A percentile compares a stretch with the other conserved stretches of the same genome.
These are phyloP conservation scores for Myotis pilosus DNA, from an alignment of 2,797 vertebrate species.

Conservation along the genomic window DNA sequence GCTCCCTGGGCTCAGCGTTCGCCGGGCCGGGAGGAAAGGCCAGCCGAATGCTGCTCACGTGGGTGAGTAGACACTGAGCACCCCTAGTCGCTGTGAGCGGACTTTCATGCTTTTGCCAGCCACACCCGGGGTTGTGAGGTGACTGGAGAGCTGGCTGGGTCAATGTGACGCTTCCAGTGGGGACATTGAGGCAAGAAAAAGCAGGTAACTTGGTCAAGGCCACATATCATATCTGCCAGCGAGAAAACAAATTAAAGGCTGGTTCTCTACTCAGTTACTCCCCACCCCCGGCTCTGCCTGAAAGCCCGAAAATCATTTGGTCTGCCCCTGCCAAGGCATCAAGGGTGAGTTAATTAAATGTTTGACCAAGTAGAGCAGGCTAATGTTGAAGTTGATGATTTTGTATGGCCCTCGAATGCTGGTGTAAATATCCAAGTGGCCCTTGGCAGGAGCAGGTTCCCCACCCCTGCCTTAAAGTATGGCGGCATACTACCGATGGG, in stretches of 20 bases:
- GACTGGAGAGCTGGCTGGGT: background rate
- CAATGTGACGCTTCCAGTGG: background rate
- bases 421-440: too few relatives aligned
- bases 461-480: background rate
- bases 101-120: background rate
- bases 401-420: too few relatives aligned
- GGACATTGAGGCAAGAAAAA: background rate
- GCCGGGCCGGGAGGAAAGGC: fast-evolving
- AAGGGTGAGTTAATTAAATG: too few relatives aligned
- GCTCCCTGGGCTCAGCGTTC: background rate
- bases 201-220: background rate
- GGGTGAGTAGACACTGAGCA: background rate
- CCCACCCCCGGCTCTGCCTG: background rate
- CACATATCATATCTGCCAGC: background rate
- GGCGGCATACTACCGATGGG: background rate
- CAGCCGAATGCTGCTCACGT: background rate
- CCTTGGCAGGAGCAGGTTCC: too few relatives aligned
- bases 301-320: background rate
- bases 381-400: too few relatives aligned
- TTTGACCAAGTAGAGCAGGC: too few relatives aligned
- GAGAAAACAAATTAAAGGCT: background rate
- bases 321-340: too few relatives aligned
- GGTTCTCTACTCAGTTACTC: background rate
- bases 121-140: background rate
- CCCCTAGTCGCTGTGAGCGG: fast-evolving